Conservation (phyloP, 1,140 invertebrate genomes). For the Melanaphis sacchari region DNA sequence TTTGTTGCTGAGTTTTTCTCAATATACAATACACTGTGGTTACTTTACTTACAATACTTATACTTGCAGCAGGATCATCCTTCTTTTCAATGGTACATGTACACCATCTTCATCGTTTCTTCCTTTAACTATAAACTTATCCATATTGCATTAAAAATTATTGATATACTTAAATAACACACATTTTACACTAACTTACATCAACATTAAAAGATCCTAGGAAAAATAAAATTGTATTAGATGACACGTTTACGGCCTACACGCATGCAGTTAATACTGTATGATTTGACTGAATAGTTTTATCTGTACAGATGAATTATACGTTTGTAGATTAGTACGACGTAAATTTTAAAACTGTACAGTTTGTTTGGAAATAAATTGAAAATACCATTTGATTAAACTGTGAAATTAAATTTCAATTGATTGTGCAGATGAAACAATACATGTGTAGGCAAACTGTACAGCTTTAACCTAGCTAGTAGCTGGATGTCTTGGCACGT, state of each 20-base stretch:
- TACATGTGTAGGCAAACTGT: background rate
- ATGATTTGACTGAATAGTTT: background rate
- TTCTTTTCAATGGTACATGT: background rate
- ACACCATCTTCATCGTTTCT: background rate
- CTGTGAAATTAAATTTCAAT: too few species aligned
- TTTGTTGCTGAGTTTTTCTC: background rate
- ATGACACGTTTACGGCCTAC: background rate
- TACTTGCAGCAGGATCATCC: too few species aligned
- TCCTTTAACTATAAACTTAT: background rate
- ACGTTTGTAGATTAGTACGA: background rate
- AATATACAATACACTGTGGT: too few species aligned
- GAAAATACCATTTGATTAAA: background rate
- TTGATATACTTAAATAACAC: too few species aligned
- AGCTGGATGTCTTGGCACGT: too few species aligned
- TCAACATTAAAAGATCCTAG: too few species aligned
- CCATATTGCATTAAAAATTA: background rate
- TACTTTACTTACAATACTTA: too few species aligned
- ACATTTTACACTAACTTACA: too few species aligned
- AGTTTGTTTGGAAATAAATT: constrained; percentile 17
- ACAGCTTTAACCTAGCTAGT: too few species aligned
- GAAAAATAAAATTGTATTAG: too few species aligned
- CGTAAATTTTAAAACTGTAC: background rate
- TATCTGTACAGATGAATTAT: background rate
- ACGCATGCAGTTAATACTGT: too few species aligned
- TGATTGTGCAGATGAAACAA: background rate